Conservation (phyloP, 2,888 invertebrate species). For the Perithous albicinctus region DNA sequence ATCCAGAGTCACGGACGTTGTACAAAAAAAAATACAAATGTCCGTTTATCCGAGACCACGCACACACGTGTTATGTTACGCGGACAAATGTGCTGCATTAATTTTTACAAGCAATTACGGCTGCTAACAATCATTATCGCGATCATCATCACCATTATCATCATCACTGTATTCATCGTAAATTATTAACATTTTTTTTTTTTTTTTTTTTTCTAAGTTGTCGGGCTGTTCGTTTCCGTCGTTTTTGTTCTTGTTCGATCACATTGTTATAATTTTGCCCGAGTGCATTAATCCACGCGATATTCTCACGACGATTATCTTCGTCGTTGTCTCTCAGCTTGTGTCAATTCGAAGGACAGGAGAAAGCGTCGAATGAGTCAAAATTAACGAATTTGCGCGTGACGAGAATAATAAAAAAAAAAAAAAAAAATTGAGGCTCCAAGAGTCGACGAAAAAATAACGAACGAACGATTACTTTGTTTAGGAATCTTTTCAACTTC, state of each 20-base stretch:
- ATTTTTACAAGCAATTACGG: conserved; percentile 34
- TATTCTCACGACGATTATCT: conserved; percentile 7
- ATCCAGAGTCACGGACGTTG: conserved; percentile 4
- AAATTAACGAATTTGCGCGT: not conserved
- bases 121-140: conserved; percentile 28
- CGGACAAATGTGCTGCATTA: conserved; percentile 2
- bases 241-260: conserved; percentile 16
- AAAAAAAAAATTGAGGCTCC: conserved; percentile 25
- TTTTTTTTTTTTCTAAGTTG: not conserved
- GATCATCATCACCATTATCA: not conserved
- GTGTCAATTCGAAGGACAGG: not conserved
- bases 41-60: not conserved
- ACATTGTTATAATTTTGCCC: not conserved
- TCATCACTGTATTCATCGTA: conserved; percentile 21
- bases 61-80: conserved; percentile 4
- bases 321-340: conserved; percentile 14
- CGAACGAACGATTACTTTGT: conserved; percentile 33
- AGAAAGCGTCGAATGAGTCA: not conserved
- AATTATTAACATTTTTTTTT: conserved; percentile 6
- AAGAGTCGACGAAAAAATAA: conserved; percentile 23
- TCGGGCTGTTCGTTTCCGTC: conserved; percentile 18
- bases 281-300: conserved; percentile 2
- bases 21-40: not conserved
- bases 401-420: conserved; percentile 25
- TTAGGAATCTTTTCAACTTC: conserved; percentile 15